Base-by-base conservation (phyloP, 2,797 vertebrate species). In the Eidolon dupreanum region DNA sequence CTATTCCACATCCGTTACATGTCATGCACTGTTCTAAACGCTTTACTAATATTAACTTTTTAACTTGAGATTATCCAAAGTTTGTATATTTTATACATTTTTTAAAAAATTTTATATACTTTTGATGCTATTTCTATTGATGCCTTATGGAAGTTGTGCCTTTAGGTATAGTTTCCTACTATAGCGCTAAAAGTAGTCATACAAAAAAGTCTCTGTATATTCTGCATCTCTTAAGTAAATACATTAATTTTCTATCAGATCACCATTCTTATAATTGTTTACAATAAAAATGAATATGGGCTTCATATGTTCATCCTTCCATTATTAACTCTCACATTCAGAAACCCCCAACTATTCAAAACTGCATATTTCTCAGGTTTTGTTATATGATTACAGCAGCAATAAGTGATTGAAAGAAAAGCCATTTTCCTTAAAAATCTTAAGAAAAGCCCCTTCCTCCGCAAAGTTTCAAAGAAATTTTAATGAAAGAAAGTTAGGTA, bases 241-340 rank as follows among this genome's bases (percentile, higher is more conserved):
- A 81, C 63, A 68, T 43, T 92, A 53, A 59, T 88, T 85, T 95
- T 90, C 55, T 57, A 61, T 75, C 36, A 63, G 33, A 79, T 84
- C 43, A 68, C 75, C 84, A 59, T 49, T 57, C 41, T 55, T 91
- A 13, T 20, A 70, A 85, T 3, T 61, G 12, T 36, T 94, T 79
- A 91, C 83, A 88, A 78, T 86, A 75, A 96, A 95, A 92, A 15
- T 85, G 3, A 93, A 63, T 51, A 36, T 63, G 22, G 36, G 71
- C 36, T 92, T 75, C 26, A 61, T 57, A 61, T 57, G 19, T 84
- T 88, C 26, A 53, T 66, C 51, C 15, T 92, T 84, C 78, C 73
- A 38, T 46, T 86, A 93, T 53, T 75, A 66, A 93, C 24, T 66
- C 33, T 77, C 43, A 65, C 24, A 57, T 82, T 92, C 38, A 94